Base-by-base conservation (phyloP, 2,797 vertebrate genomes). In the Furcifer pardalis region DNA sequence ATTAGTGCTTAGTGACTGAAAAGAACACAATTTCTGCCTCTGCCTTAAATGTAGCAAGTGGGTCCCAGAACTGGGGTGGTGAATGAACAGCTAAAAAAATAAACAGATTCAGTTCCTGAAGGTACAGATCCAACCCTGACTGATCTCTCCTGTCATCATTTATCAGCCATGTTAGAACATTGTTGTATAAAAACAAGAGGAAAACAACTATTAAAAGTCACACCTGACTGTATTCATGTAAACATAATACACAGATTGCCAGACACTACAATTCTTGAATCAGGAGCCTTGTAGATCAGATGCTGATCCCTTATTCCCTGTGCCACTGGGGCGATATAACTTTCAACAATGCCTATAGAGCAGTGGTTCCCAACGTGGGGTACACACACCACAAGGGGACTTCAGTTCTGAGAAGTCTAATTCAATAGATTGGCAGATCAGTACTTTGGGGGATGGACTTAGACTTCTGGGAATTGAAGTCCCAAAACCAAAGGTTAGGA, bases 1-100 rank as follows among this genome's bases (percentile, higher is more conserved):
- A 82, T 84, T 82, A 66, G 69, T 19, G n/a, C 66, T 77, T 56
- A 68, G 46, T n/a, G 30, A 35, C 17, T 37, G 17, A 72, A 40
- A 68, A 19, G 56, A 76, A 77, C 9, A 60, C 42, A 2, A 69
- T 69, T 71, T 72, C 66, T 52, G 77, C 21, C 60, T 66, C 25
- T 12, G 40, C n/a, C 30, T 68, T 62, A 73, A 49, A 37, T 3
- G 23, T 25, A 75, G 74, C 30, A 49, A 82, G 40, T 35, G 32
- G 23, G 15, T 32, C 52, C 60, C 27, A 78, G 46, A 35, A 40
- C 23, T n/a, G 32, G 30, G 74, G 62, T 21, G 32, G 44, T 56
- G 49, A 81, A 77, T 69, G 84, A 84, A 69, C 76, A 82, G 35
- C 35, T 30, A 8, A 44, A 42, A 42, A 52, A 79, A 10, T 27